phyloP scores from a whole-genome alignment of 2,797 vertebrate species.

The Spatula versicolor region DNA sequence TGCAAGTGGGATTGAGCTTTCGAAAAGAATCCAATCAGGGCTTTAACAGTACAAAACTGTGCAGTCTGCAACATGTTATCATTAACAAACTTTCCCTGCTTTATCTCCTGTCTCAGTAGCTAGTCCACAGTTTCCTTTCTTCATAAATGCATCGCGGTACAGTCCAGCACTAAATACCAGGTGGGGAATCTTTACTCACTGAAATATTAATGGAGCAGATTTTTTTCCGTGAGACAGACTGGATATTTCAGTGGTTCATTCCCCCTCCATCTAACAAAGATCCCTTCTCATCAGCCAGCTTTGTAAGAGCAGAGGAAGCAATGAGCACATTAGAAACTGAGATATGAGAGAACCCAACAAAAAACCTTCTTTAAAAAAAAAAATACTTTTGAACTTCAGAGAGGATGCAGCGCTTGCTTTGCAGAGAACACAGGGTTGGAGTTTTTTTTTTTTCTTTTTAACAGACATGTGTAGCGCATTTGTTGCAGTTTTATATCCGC shows the following conservation, averaged over 20 bases:
- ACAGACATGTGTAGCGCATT: slow-evolving; percentile 77
- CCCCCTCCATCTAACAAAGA: slow-evolving; percentile 18
- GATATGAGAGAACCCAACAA: slow-evolving; percentile 13
- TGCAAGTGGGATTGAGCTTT: neutral
- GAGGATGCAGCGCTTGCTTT: neutral
- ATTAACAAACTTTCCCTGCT: neutral
- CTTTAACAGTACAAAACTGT: neutral
- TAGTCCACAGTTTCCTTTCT: neutral
- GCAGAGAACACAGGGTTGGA: slow-evolving; percentile 22
- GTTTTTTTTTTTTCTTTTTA: neutral
- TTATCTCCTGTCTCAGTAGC: neutral
- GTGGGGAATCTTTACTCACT: neutral
- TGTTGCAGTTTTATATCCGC: slow-evolving; percentile 79
- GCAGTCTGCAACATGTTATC: neutral
- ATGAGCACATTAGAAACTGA: neutral
- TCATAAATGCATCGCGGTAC: neutral
- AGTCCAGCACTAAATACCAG: neutral
- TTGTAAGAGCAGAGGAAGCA: slow-evolving; percentile 50
- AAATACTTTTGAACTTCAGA: slow-evolving; percentile 75
- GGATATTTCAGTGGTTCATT: neutral
- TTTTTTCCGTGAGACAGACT: neutral
- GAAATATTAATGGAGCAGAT: slow-evolving; percentile 35
- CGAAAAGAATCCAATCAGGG: neutral
- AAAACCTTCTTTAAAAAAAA: slow-evolving; percentile 43
- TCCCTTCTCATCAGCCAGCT: slow-evolving; percentile 13